Evolutionary conservation across 2,888 invertebrate species (phyloP).

Genomic region (Crossocerus cetratus): DNA sequence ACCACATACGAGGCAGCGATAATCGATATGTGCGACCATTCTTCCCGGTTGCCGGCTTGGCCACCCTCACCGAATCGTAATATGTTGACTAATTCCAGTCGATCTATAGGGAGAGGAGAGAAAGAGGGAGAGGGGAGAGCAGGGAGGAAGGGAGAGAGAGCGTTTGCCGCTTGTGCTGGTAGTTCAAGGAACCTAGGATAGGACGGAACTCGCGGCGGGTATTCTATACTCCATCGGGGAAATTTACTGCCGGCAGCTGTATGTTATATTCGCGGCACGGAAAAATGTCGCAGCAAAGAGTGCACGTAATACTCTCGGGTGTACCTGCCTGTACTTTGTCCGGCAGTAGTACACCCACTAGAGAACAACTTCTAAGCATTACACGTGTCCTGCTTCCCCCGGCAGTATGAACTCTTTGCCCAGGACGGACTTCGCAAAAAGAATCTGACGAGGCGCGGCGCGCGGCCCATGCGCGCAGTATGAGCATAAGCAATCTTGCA

Average conservation of each 20-base stretch:
- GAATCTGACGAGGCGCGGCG: no score
- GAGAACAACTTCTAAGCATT: no score
- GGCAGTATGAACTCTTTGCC: no score
- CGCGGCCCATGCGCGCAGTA: not conserved
- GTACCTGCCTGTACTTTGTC: not conserved
- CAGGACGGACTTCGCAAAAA: no score
- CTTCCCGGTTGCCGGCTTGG: slow-evolving; percentile 15
- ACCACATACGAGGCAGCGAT: slow-evolving; percentile 37
- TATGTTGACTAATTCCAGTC: slow-evolving; percentile 39
- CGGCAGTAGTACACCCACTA: no score
- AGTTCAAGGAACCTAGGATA: not conserved
- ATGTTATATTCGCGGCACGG: not conserved
- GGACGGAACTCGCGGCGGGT: not conserved
- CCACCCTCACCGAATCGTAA: slow-evolving; percentile 30
- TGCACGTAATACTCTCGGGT: not conserved
- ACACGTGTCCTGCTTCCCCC: no score
- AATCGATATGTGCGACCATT: slow-evolving; percentile 52
- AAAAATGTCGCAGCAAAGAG: not conserved
- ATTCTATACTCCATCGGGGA: not conserved
- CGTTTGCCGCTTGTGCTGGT: not conserved
- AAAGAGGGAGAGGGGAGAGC: no score
- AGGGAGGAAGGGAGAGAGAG: no score
- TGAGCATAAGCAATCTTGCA: not conserved
- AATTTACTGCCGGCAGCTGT: slow-evolving; percentile 1
- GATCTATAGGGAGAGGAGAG: not conserved